Evolutionary conservation across 1,140 invertebrate genomes (phyloP).

Genomic region (Fragariocoptes setiger): DNA sequence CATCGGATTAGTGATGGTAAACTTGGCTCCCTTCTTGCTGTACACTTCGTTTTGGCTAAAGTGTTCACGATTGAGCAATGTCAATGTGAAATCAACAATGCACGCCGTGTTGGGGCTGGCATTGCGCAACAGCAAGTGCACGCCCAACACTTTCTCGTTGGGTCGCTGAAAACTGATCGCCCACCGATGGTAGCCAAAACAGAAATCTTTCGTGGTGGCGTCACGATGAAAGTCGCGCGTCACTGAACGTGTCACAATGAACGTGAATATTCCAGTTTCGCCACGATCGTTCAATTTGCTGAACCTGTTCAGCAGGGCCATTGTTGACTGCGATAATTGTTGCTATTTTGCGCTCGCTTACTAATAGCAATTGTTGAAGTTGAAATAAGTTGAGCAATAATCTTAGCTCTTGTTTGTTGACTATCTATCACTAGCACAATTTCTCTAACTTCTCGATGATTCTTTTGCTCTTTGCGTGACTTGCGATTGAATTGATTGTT

Average conservation of each 20-base stretch:
- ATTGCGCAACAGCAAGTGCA: slow-evolving; percentile 39
- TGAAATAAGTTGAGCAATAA: too few relatives aligned
- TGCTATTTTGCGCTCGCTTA: too few relatives aligned
- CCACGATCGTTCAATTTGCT: slow-evolving; percentile 45
- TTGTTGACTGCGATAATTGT: too few relatives aligned
- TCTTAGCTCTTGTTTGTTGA: too few relatives aligned
- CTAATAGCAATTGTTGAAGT: too few relatives aligned
- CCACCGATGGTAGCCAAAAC: slow-evolving; percentile 53
- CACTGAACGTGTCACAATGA: slow-evolving; percentile 42
- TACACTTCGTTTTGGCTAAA: slow-evolving; percentile 53
- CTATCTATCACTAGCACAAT: too few relatives aligned
- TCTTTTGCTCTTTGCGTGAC: too few relatives aligned
- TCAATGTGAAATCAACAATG: slow-evolving; percentile 51
- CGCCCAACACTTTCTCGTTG: slow-evolving; percentile 37
- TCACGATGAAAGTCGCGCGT: slow-evolving; percentile 42
- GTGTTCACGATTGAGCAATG: slow-evolving; percentile 46
- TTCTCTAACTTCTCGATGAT: too few relatives aligned
- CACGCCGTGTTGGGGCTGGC: slow-evolving; percentile 20
- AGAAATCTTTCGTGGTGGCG: slow-evolving; percentile 48
- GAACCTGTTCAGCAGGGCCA: slow-evolving; percentile 52
- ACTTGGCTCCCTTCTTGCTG: slow-evolving; percentile 31
- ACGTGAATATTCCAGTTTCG: slow-evolving; percentile 36
- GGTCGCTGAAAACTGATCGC: slow-evolving; percentile 46
- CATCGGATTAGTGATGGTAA: slow-evolving; percentile 1
- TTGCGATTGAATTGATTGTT: too few relatives aligned